phyloP scores from a whole-genome alignment of 92 coral and sea anemone genomes.

The Phymanthus crucifer region DNA sequence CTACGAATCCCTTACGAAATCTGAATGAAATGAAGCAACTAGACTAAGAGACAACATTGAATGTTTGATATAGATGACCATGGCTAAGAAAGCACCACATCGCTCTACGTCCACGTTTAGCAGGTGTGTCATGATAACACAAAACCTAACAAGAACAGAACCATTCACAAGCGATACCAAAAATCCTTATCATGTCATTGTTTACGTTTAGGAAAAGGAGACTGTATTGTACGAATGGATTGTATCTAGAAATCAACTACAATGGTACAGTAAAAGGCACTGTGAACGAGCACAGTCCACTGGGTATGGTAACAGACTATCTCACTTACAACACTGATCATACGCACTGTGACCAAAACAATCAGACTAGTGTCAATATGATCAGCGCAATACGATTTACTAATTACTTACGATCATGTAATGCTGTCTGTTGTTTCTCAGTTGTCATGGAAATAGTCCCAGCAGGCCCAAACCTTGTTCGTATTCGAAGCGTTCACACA shows the following conservation, averaged over 20 bases:
- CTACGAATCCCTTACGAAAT: too few species aligned
- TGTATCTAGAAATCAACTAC: constrained; percentile 58
- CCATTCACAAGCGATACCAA: too few species aligned
- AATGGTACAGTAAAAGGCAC: constrained; percentile 70
- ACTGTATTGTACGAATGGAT: constrained; percentile 62
- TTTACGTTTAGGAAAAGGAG: constrained; percentile 54
- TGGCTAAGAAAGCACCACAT: background rate
- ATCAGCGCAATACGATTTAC: background rate
- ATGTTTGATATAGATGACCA: background rate
- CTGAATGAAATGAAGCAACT: too few species aligned
- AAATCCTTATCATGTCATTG: background rate
- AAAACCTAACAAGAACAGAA: too few species aligned
- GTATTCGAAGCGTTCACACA: constrained; percentile 58
- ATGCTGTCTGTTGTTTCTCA: constrained; percentile 20
- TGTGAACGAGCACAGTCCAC: constrained; percentile 63
- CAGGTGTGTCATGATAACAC: too few species aligned
- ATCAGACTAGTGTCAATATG: background rate
- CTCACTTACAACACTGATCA: background rate
- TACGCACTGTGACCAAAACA: background rate
- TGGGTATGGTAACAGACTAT: constrained; percentile 37
- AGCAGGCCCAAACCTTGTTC: constrained; percentile 47
- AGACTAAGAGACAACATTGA: background rate
- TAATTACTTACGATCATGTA: background rate
- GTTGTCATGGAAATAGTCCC: constrained; percentile 70
- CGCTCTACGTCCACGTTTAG: background rate